These are phyloP conservation scores for Phaethornis superciliosus DNA, from an alignment of 2,113 vertebrate species.

Conservation along the genomic window DNA sequence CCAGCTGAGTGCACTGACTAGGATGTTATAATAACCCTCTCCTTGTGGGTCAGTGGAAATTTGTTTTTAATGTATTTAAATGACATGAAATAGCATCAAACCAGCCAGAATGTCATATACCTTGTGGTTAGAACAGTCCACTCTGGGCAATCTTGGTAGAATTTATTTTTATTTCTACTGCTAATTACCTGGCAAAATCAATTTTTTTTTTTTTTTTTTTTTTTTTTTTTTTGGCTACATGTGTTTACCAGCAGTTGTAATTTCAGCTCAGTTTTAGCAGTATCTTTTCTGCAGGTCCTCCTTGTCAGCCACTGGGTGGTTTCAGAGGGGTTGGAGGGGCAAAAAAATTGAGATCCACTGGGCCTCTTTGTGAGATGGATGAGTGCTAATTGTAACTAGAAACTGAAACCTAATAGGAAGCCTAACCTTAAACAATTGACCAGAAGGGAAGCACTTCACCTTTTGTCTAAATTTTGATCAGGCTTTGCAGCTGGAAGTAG, in stretches of 20 bases:
- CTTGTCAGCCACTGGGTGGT: neutral
- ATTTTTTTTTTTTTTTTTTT: constrained; percentile 48
- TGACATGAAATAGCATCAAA: neutral
- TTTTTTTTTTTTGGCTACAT: constrained; percentile 32
- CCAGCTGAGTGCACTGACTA: neutral
- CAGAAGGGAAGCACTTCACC: neutral
- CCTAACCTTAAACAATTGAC: neutral
- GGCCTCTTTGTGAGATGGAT: neutral
- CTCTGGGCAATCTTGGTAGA: neutral
- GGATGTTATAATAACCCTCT: neutral
- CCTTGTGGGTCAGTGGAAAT: neutral
- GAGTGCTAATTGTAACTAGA: neutral
- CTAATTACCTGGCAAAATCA: neutral
- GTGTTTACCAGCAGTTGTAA: neutral
- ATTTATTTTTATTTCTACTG: constrained; percentile 31
- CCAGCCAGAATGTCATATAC: neutral
- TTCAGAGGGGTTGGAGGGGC: neutral
- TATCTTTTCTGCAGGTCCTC: neutral
- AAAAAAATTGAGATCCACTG: neutral
- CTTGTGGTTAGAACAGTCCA: neutral
- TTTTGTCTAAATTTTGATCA: neutral
- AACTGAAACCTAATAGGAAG: neutral
- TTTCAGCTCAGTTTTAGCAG: neutral
- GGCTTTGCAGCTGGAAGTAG: neutral
- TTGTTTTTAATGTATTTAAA: neutral